A percentile compares a stretch with the other conserved stretches of the same genome.
phyloP scores from a whole-genome alignment of 1,140 invertebrate species.

The Brachionus manjavacas region DNA sequence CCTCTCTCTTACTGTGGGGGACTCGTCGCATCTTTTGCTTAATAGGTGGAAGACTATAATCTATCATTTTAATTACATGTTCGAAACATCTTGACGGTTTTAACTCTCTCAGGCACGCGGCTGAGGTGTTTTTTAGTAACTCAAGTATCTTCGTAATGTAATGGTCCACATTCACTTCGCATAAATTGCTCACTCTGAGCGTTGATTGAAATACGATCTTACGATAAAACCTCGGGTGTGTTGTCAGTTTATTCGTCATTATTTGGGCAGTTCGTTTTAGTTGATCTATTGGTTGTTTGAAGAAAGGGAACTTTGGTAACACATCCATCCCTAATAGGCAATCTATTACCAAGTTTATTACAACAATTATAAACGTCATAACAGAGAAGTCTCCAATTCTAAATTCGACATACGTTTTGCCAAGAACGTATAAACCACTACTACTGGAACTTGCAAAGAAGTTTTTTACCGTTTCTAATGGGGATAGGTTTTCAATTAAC shows the following conservation, averaged over 20 bases:
- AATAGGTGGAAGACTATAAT: not conserved
- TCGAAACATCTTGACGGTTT: not conserved
- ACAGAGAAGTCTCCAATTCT: not conserved
- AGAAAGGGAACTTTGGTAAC: not conserved
- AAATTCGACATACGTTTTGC: not conserved
- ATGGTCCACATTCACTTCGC: not conserved
- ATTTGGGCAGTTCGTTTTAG: not conserved
- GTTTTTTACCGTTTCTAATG: not conserved
- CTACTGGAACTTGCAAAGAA: not conserved
- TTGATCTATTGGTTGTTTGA: not conserved
- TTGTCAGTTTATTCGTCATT: not conserved
- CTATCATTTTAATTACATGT: not conserved
- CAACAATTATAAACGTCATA: not conserved
- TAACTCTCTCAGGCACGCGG: not conserved
- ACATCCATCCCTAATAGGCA: not conserved
- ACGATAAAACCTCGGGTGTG: slow-evolving; percentile 33
- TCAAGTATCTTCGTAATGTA: not conserved
- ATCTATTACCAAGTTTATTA: not conserved
- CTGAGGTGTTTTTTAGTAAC: not conserved
- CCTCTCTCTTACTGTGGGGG: not conserved
- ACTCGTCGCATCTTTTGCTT: not conserved
- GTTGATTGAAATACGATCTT: not conserved
- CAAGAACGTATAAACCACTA: not conserved
- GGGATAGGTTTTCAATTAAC: not conserved
- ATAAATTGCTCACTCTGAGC: not conserved